Conservation (phyloP, 1,140 invertebrate genomes). For the Pogonomyrmex barbatus region DNA sequence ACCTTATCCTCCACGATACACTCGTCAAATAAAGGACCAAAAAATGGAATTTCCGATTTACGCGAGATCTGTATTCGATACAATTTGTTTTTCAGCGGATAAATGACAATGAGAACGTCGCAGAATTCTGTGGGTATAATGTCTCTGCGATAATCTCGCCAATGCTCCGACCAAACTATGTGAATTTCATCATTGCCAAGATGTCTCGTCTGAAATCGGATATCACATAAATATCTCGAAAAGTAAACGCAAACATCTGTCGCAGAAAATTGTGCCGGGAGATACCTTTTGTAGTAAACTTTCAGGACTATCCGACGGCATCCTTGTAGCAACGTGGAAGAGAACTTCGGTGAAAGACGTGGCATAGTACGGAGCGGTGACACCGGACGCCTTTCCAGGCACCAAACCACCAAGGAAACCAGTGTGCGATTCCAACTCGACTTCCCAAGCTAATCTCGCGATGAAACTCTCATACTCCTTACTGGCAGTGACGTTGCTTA, state of each 20-base stretch:
- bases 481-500: slow-evolving; percentile 91
- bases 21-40: slow-evolving; percentile 98
- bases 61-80: slow-evolving; percentile 84
- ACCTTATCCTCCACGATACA: slow-evolving; percentile 94
- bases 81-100: slow-evolving; percentile 92
- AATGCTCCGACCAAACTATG: slow-evolving; percentile 99
- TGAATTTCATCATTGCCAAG: slow-evolving; percentile 99
- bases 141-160: slow-evolving; percentile 96
- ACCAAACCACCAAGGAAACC: slow-evolving; percentile 98
- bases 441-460: slow-evolving; percentile 97
- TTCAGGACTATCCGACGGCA: slow-evolving; percentile 95
- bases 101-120: slow-evolving; percentile 99
- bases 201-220: slow-evolving; percentile 92
- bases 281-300: slow-evolving; percentile 95
- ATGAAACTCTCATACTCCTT: slow-evolving; percentile 98
- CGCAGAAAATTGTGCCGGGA: background rate
- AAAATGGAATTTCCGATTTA: slow-evolving; percentile 93
- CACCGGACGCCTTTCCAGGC: slow-evolving; percentile 95
- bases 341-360: slow-evolving; percentile 94
- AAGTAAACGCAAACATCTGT: background rate
- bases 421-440: slow-evolving; percentile 97
- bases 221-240: background rate
- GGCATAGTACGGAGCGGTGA: slow-evolving; percentile 98
- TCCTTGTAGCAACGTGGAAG: slow-evolving; percentile 99
- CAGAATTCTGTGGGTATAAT: slow-evolving; percentile 99